Evolutionary conservation across 2,797 vertebrate genomes (phyloP), one percentile per base, ranked within the genome.

Genomic region (Anguilla marmorata): DNA sequence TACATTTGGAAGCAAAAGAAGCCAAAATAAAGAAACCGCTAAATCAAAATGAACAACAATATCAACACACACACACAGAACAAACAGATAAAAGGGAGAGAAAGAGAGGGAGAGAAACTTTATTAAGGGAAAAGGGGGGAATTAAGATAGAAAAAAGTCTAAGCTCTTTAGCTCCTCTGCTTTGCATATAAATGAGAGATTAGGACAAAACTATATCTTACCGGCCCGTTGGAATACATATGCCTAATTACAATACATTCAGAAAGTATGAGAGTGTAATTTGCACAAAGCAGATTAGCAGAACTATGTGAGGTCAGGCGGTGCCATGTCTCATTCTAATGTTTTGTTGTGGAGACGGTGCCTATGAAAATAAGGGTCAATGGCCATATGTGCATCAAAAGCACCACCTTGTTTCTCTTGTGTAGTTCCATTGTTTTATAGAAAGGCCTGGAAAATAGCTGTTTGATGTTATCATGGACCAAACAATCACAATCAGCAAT

Each of bases 101-200:
- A 90, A 88, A 58, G 37, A 85, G 82, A 87, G 87, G 79, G 83
- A 74, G 45, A 60, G 88, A 92, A 93, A 94, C 93, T 94, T 96
- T 93, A 95, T 96, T 95, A 95, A 92, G 91, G 90, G 92, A 95
- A 96, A 95, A 92, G 94, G 93, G 93, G 93, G 94, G 92, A 91
- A 94, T 96, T 96, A 96, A 95, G 92, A 96, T 94, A 89, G 93
- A 94, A 94, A 95, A 95, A 97, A 96, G 95, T 95, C 91, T 97
- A 96, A 97, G 96, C 95, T 96, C 94, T 96, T 95, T 95, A 96
- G 93, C 93, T 93, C 92, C 93, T 89, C 94, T 96, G 90, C 95
- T 97, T 96, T 97, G 95, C 96, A 97, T 98, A 96, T 96, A 97
- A 97, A 97, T 97, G 95, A 97, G 94, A 97, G 95, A 97, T 97